These are phyloP conservation scores for Lagocephalus sceleratus DNA, from an alignment of 2,797 vertebrate genomes.

Conservation along the genomic window DNA sequence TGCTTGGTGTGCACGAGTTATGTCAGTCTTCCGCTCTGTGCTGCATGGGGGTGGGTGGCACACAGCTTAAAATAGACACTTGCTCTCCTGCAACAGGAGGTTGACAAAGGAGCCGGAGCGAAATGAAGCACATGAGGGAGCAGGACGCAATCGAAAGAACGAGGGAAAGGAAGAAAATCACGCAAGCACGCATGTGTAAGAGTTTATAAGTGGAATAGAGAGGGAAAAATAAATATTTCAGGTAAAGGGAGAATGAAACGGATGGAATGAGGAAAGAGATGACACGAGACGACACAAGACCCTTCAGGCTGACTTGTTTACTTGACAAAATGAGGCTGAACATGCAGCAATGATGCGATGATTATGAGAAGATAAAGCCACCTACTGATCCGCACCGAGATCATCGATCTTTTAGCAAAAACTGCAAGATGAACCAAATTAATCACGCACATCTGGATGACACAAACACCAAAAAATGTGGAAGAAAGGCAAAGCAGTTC, in stretches of 20 bases:
- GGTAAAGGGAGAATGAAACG: slow-evolving; percentile 39
- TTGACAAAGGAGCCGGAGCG: slow-evolving; percentile 69
- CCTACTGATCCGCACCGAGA: no score
- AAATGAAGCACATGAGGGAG: slow-evolving; percentile 57
- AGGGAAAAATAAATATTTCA: slow-evolving; percentile 48
- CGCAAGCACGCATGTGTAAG: slow-evolving; percentile 36
- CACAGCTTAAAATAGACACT: slow-evolving; percentile 78
- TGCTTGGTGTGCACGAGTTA: slow-evolving; percentile 51
- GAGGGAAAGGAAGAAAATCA: slow-evolving; percentile 13
- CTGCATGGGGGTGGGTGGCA: slow-evolving; percentile 70
- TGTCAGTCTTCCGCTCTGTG: slow-evolving; percentile 58
- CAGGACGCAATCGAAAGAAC: slow-evolving; percentile 42
- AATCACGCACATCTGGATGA: no score
- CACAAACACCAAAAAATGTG: slow-evolving; percentile 45
- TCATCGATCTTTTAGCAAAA: no score
- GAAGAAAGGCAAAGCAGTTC: neutral
- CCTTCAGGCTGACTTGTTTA: neutral
- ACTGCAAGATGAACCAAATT: no score
- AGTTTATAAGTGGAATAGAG: slow-evolving; percentile 40
- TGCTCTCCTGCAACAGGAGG: slow-evolving; percentile 62
- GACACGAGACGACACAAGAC: slow-evolving; percentile 7
- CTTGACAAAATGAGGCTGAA: neutral
- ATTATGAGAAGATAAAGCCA: no score
- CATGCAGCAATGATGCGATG: no score
- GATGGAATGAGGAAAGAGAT: slow-evolving; percentile 29